phyloP scores from a whole-genome alignment of 2,797 vertebrate species.

The Botia kubotai region DNA sequence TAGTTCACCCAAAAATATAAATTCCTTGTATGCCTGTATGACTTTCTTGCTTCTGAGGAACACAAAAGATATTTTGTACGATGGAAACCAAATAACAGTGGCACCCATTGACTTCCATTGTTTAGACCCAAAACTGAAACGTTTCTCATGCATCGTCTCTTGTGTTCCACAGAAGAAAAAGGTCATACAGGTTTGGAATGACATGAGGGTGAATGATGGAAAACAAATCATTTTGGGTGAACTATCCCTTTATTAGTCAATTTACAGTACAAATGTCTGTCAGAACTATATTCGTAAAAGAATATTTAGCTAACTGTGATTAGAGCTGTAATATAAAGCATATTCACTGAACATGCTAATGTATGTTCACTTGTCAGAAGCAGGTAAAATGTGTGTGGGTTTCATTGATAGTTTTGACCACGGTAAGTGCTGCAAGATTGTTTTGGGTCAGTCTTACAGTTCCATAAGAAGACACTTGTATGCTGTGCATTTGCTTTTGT shows the following conservation, averaged over 20 bases:
- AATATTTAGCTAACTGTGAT: background rate
- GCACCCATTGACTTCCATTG: no score
- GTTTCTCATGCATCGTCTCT: no score
- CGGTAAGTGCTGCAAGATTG: conserved; percentile 7
- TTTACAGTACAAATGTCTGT: conserved; percentile 13
- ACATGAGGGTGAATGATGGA: no score
- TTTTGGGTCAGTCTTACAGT: background rate
- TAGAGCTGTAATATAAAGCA: conserved; percentile 11
- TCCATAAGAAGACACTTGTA: conserved; percentile 18
- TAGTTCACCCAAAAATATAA: no score
- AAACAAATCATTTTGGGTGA: no score
- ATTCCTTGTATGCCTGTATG: no score
- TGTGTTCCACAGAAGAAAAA: no score
- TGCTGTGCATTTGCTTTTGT: conserved; percentile 37
- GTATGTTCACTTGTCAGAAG: conserved; percentile 4
- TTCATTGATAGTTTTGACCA: conserved; percentile 10
- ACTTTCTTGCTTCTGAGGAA: no score
- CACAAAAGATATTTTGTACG: no score
- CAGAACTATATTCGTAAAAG: background rate
- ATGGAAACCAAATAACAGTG: no score
- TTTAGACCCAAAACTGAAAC: no score
- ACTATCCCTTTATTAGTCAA: background rate
- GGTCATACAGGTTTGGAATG: no score
- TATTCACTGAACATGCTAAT: conserved; percentile 21
- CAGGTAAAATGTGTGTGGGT: conserved; percentile 3